Evolutionary conservation across 2,797 vertebrate species (phyloP).

Genomic region (Acanthopagrus latus): DNA sequence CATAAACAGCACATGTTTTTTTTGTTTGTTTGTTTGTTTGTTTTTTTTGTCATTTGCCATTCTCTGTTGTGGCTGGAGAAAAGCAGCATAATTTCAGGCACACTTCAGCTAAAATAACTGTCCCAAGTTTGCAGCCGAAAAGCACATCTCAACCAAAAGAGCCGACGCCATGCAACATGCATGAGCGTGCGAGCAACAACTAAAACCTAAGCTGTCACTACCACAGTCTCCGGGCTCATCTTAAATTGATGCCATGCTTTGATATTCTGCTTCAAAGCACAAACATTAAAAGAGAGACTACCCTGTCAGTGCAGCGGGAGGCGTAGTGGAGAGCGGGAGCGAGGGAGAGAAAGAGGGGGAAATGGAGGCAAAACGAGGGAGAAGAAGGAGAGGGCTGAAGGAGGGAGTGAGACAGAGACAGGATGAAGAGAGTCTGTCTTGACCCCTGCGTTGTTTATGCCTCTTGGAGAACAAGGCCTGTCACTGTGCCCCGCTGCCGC

Average conservation of each 20-base stretch:
- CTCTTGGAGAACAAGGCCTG: slow-evolving; percentile 72
- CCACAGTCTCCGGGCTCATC: slow-evolving; percentile 53
- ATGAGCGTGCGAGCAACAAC: slow-evolving; percentile 35
- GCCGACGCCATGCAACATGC: slow-evolving; percentile 44
- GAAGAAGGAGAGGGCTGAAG: slow-evolving; percentile 1
- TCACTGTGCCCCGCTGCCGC: slow-evolving; percentile 61
- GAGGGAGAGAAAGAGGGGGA: not conserved
- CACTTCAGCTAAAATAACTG: slow-evolving; percentile 9
- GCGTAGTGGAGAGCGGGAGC: slow-evolving; percentile 25
- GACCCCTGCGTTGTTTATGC: slow-evolving; percentile 73
- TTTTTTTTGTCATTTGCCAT: not conserved
- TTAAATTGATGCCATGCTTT: slow-evolving; percentile 69
- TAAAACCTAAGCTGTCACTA: slow-evolving; percentile 53
- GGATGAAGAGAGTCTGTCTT: slow-evolving; percentile 64
- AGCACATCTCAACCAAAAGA: slow-evolving; percentile 24
- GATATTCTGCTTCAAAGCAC: slow-evolving; percentile 71
- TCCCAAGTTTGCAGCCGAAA: slow-evolving; percentile 17
- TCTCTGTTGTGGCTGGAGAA: slow-evolving; percentile 6
- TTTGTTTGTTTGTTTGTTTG: not conserved
- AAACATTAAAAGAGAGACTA: slow-evolving; percentile 59
- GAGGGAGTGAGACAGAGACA: slow-evolving; percentile 35
- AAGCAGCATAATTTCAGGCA: slow-evolving; percentile 12
- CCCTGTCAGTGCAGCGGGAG: slow-evolving; percentile 24
- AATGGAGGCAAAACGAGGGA: slow-evolving; percentile 37
- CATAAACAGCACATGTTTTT: not conserved